Conservation (phyloP, 2,888 invertebrate genomes). For the Eledona agricola region DNA sequence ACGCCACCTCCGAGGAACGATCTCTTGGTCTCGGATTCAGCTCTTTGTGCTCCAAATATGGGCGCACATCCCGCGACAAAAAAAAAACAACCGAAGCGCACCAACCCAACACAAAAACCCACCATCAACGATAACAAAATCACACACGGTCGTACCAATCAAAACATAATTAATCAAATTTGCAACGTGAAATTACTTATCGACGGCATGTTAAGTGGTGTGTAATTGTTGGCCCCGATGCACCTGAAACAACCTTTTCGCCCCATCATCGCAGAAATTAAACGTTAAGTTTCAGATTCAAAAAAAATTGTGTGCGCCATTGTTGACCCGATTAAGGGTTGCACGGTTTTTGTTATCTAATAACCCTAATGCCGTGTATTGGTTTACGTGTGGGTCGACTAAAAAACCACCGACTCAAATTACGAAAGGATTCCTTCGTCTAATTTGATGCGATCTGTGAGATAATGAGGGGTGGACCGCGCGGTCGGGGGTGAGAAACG, state of each 20-base stretch:
- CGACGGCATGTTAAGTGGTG: slow-evolving; percentile 24
- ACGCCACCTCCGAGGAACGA: not conserved
- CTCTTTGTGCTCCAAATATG: slow-evolving; percentile 21
- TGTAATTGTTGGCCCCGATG: slow-evolving; percentile 29
- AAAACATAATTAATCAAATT: slow-evolving; percentile 37
- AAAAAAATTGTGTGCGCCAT: no score
- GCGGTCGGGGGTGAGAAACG: slow-evolving; percentile 17
- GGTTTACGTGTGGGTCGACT: slow-evolving; percentile 31
- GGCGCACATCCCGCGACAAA: not conserved
- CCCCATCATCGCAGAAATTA: slow-evolving; percentile 33
- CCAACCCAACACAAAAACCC: slow-evolving; percentile 11
- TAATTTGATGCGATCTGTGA: not conserved
- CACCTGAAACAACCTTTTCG: slow-evolving; percentile 29
- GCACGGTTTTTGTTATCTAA: slow-evolving; percentile 30
- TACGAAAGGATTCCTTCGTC: slow-evolving; percentile 6
- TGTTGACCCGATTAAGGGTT: slow-evolving; percentile 32
- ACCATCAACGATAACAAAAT: slow-evolving; percentile 30
- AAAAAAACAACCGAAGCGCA: no score
- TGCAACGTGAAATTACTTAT: slow-evolving; percentile 35
- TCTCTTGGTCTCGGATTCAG: not conserved
- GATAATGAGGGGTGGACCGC: slow-evolving; percentile 4
- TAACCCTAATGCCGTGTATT: slow-evolving; percentile 32
- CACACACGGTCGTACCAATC: slow-evolving; percentile 32
- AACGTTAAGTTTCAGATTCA: no score
- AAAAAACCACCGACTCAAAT: slow-evolving; percentile 26